These are phyloP conservation scores for Rutpela maculata DNA, from an alignment of 2,888 invertebrate genomes.

Conservation along the genomic window DNA sequence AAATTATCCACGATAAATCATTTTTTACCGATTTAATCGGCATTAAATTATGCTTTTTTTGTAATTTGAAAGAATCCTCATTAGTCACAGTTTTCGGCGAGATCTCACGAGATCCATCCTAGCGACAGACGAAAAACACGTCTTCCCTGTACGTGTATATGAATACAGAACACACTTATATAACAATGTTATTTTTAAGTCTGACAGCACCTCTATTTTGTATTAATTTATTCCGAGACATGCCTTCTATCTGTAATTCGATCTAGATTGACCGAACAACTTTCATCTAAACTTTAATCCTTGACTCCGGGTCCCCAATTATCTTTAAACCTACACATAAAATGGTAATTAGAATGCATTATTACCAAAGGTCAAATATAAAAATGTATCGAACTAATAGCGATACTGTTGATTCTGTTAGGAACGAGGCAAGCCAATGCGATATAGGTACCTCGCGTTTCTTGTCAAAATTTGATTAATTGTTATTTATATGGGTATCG, in stretches of 20 bases:
- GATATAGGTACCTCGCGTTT: not conserved
- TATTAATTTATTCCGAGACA: conserved; percentile 49
- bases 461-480: conserved; percentile 20
- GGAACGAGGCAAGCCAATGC: not conserved
- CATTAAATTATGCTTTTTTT: too few relatives aligned
- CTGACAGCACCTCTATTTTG: conserved; percentile 23
- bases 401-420: not conserved
- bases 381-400: not conserved
- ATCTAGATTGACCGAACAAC: conserved; percentile 52
- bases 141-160: too few relatives aligned
- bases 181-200: conserved; percentile 14
- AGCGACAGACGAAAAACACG: too few relatives aligned
- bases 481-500: not conserved
- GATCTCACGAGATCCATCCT: too few relatives aligned
- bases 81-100: too few relatives aligned
- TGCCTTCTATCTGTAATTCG: conserved; percentile 50
- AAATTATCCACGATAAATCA: too few relatives aligned
- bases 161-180: too few relatives aligned
- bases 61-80: too few relatives aligned
- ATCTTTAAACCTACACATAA: conserved; percentile 53
- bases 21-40: too few relatives aligned
- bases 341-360: conserved; percentile 48
- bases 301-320: conserved; percentile 52
- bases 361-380: conserved; percentile 37
- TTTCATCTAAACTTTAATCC: conserved; percentile 51